Evolutionary conservation across 2,888 invertebrate species (phyloP).

Genomic region (Epistrophe grossulariae): DNA sequence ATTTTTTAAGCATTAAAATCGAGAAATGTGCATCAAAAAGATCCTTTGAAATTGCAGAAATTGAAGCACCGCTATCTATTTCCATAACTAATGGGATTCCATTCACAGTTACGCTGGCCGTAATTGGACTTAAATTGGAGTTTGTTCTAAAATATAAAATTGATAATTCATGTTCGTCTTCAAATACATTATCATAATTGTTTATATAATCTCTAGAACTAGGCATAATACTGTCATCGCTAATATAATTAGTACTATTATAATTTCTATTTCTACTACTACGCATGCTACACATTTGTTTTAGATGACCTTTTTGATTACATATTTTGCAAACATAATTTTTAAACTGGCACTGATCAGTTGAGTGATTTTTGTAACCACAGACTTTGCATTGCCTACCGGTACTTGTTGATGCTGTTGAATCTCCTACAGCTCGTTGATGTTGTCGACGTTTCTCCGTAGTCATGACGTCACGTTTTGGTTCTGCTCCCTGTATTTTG

Average conservation of each 20-base stretch:
- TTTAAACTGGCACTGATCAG: conserved; percentile 35
- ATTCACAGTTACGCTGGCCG: conserved; percentile 30
- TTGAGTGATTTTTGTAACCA: conserved; percentile 42
- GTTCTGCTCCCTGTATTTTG: neutral
- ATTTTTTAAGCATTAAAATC: conserved; percentile 26
- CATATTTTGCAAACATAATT: conserved; percentile 41
- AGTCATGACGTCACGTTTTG: conserved; percentile 4
- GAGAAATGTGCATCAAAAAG: conserved; percentile 40
- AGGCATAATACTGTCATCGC: conserved; percentile 11
- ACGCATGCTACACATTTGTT: conserved; percentile 41
- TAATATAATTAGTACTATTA: conserved; percentile 30
- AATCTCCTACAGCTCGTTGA: neutral
- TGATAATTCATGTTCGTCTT: conserved; percentile 36
- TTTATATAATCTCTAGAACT: conserved; percentile 20
- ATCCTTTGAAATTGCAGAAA: conserved; percentile 46
- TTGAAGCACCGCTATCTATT: conserved; percentile 48
- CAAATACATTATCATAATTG: neutral
- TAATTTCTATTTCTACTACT: conserved; percentile 32
- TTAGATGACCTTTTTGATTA: conserved; percentile 47
- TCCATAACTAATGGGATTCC: conserved; percentile 44
- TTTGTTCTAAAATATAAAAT: conserved; percentile 50
- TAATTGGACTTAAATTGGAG: conserved; percentile 34
- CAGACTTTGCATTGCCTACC: conserved; percentile 21
- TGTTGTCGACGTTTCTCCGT: neutral
- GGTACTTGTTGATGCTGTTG: conserved; percentile 18